Evolutionary conservation across 2,888 invertebrate species (phyloP).

Genomic region (Rhamnusium bicolor): DNA sequence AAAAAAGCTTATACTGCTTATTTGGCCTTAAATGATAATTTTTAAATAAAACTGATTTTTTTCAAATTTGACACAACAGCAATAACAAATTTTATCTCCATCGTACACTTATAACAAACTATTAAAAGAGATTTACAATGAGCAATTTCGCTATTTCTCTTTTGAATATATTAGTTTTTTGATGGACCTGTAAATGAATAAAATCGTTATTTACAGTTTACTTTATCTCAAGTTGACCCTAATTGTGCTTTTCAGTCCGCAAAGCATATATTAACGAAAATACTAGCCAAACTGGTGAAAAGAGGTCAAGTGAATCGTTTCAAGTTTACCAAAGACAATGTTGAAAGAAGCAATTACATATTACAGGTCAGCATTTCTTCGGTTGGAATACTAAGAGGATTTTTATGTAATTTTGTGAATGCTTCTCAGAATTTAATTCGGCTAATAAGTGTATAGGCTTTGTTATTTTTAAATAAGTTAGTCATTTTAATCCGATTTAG

Average conservation of each 20-base stretch:
- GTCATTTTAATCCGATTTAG: not conserved
- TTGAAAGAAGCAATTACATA: slow-evolving; percentile 2
- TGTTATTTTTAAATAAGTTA: too few species aligned
- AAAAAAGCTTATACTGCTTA: too few species aligned
- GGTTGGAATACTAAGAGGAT: slow-evolving; percentile 4
- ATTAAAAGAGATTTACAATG: too few species aligned
- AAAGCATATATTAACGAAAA: not conserved
- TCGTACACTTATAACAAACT: too few species aligned
- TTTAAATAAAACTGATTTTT: too few species aligned
- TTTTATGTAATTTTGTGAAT: not conserved
- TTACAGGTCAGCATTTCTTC: not conserved
- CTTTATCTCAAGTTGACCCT: not conserved
- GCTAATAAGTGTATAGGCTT: not conserved
- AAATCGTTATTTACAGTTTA: not conserved
- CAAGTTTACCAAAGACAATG: slow-evolving; percentile 4
- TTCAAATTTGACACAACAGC: too few species aligned
- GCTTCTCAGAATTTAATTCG: slow-evolving; percentile 1
- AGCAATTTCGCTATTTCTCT: too few species aligned
- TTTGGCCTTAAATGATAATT: too few species aligned
- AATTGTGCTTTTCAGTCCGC: not conserved
- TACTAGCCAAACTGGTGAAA: not conserved
- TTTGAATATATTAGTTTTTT: too few species aligned
- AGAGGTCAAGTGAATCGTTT: slow-evolving; percentile 1
- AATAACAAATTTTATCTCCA: too few species aligned
- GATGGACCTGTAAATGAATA: not conserved